Evolutionary conservation across 2,113 vertebrate genomes (phyloP), one percentile per base, ranked within the genome.

Genomic region (Psittacula cyanocephala): DNA sequence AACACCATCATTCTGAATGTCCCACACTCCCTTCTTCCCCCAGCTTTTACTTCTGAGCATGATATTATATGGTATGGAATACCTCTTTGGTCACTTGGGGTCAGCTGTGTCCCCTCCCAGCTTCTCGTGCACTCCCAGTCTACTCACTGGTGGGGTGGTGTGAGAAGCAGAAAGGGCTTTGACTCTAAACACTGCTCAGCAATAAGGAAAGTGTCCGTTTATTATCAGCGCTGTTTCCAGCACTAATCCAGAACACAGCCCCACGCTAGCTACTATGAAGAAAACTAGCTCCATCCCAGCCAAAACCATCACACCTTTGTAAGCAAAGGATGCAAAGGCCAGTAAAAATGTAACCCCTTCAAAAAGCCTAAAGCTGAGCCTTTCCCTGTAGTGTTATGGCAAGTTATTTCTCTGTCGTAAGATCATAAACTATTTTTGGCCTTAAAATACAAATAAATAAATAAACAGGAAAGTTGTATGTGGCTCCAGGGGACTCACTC

Each of bases 331-430:
- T 44, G 76, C 57, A 29, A 71, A 50, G 44, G 18, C 31, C 52
- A 63, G 47, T 71, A 64, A 90, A 91, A 92, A 64, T 22, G 10
- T 37, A 85, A 81, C 57, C 17, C 22, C n/a, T 72, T 69, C 44
- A 6, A 4, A 35, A 79, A 28, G 20, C 41, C 41, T 89, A 81
- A 91, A 88, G 50, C 33, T 31, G 62, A 91, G 35, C 31, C 41
- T 59, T 81, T 94, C 31, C 37, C 68, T 70, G 46, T 65, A 76
- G 53, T 59, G 28, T 74, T 93, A 69, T 44, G 43, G 41, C 49
- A 89, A 62, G 62, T 95, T 44, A 83, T 83, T 92, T 69, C 79
- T 96, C 62, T 94, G 74, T 75, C 63, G 39, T 53, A 81, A 49
- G 62, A 79, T 87, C 43, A 86, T 49, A 82, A 86, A 86, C 37